Base-by-base conservation (phyloP, 2,797 vertebrate species). In the Sebastes trivittatus region DNA sequence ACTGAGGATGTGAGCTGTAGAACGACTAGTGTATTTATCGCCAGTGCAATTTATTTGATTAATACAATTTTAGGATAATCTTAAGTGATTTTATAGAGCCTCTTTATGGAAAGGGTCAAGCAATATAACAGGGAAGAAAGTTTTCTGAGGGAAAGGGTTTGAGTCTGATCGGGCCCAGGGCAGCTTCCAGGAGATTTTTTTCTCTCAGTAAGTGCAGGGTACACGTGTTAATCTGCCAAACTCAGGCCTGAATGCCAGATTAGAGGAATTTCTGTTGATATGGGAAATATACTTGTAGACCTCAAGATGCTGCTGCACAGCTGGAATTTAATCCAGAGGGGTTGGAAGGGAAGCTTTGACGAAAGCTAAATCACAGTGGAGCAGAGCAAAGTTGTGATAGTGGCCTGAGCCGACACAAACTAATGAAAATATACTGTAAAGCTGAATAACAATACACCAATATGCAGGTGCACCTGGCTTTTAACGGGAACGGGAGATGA, bases 271-370 rank as follows among this genome's bases (percentile, higher is more conserved):
- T 77, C 32, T 67, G 62, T 82, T 75, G 65, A 89, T 72, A 77
- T 34, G 3, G 30, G 65, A 77, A 76, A 86, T 69, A 42, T 25
- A 73, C 60, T 80, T 76, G 20, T 34, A 20, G 71, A 77, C 69
- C 56, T 79, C 27, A 56, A 77, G 42, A 72, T 75, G 68, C 25
- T 71, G 71, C 42, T 72, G 63, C 36, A 42, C 38, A 60, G 66
- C 25, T 66, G 65, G 54, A 52, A 55, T 76, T 89, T 78, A 89
- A 91, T 88, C 84, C 70, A 65, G 30, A n/a, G 18, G 66, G 59
- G 34, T 36, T 68, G 61, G 32, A 62, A 25, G 38, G 25, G 34
- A 67, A 72, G 32, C 71, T 82, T 64, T 81, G 38, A 46, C 25
- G 4, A 60, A 56, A 66, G 27, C 11, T 46, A 49, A 76, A 54